Base-by-base conservation (phyloP, 2,888 invertebrate genomes). In the Microplitis manilae region DNA sequence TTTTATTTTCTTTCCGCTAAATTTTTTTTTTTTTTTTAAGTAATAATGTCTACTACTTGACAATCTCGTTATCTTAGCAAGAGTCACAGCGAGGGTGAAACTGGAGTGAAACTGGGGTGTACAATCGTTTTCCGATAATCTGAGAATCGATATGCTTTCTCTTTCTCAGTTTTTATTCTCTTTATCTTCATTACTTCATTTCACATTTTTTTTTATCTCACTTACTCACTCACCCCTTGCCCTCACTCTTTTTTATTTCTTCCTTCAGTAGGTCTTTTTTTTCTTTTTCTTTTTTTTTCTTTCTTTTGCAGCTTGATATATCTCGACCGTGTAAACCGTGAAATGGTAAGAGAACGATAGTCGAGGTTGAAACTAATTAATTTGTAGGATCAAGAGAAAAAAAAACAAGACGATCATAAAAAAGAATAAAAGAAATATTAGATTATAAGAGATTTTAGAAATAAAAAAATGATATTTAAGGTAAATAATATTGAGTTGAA, bases 191-290 rank as follows among this genome's bases (percentile, higher is more conserved):
- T 70, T 9, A 13, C 6, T n/a, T 15, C 67, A 17, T 40, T 40
- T 69, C 71, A 73, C 79, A 72, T 65, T 71, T 60, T 64, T 71
- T 81, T 83, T 83, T 82, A 84, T 86, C 85, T 84, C 84, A 84
- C 85, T 86, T 84, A 73, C 84, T 82, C 81, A 79, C 82, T 80
- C 80, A 40, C 73, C n/a, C 70, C 2, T 50, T 30, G 4, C 30
- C 30, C 30, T 30, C 30, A 50, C 50, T 50, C 50, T 50, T 13
- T 50, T 50, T 50, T 50, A 50, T 50, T 13, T 50, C 13, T 50
- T 50, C 13, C 50, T 50, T 13, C 2, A 50, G 13, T 13, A 50
- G 50, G 13, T 8, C 13, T 13, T 50, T 13, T 50, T 50, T 50
- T 30, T 30, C 30, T 41, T 50, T 50, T 50, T 5, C 20, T 20